Conservation (phyloP, 2,888 invertebrate genomes). For the Diabrotica balteata region DNA sequence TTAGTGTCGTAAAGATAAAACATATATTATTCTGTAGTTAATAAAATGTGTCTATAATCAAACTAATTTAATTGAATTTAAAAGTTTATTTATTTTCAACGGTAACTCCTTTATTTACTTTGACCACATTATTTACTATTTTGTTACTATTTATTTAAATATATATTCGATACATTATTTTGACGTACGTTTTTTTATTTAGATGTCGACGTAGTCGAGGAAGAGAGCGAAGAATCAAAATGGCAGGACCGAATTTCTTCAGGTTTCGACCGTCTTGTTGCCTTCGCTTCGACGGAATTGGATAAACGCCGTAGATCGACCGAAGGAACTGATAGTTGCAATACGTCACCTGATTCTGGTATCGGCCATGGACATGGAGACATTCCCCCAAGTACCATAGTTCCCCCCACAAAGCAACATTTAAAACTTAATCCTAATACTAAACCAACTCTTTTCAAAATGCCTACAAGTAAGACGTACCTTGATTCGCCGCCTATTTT, state of each 20-base stretch:
- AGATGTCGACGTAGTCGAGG: slow-evolving; percentile 68
- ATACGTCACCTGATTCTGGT: slow-evolving; percentile 87
- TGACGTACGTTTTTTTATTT: slow-evolving; percentile 36
- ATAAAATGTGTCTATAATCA: too few relatives aligned
- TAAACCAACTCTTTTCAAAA: slow-evolving; percentile 57
- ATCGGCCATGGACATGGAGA: slow-evolving; percentile 76
- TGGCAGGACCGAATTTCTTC: slow-evolving; percentile 94
- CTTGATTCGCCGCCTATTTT: slow-evolving; percentile 62
- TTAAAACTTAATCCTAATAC: slow-evolving; percentile 55
- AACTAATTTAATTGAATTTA: not conserved
- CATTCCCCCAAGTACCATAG: slow-evolving; percentile 62
- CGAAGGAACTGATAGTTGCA: slow-evolving; percentile 77
- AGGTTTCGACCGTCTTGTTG: slow-evolving; percentile 92
- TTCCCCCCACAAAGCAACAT: slow-evolving; percentile 52
- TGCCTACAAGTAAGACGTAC: slow-evolving; percentile 59
- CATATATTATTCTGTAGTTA: too few relatives aligned
- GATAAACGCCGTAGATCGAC: slow-evolving; percentile 85
- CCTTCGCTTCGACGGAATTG: slow-evolving; percentile 90
- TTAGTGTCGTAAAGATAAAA: too few relatives aligned
- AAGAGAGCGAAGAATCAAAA: slow-evolving; percentile 81
- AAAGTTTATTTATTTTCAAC: too few relatives aligned
- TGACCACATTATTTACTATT: too few relatives aligned
- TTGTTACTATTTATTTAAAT: too few relatives aligned
- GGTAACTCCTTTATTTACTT: too few relatives aligned
- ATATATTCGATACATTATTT: too few relatives aligned